phyloP scores from a whole-genome alignment of 2,113 vertebrate species.

The Camelus bactrianus region DNA sequence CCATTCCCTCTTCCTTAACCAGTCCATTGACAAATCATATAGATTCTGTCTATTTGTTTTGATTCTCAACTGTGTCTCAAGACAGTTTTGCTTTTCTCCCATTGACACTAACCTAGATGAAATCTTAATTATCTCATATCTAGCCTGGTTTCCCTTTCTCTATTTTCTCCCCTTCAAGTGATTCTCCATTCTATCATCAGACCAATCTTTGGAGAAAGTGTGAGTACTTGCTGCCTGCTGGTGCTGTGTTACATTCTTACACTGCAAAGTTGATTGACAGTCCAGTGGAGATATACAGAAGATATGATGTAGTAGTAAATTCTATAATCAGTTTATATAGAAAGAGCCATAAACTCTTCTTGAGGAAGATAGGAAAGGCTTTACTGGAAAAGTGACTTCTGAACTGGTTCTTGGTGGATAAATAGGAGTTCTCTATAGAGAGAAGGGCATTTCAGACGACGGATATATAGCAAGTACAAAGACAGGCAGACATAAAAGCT shows the following conservation, averaged over 20 bases:
- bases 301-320: not conserved
- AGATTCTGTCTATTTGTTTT: not conserved
- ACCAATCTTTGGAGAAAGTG: slow-evolving; percentile 14
- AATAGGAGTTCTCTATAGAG: not conserved
- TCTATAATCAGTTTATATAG: not conserved
- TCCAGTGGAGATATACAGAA: not conserved
- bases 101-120: not conserved
- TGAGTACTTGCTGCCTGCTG: not conserved
- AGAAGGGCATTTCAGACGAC: not conserved
- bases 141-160: not conserved
- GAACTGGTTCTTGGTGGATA: slow-evolving; percentile 1
- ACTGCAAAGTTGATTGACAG: not conserved
- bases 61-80: slow-evolving; percentile 4
- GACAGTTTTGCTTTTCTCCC: not conserved
- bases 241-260: not conserved
- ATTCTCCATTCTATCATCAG: not conserved
- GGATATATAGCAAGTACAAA: not conserved
- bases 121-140: slow-evolving; percentile 1
- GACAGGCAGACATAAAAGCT: not conserved
- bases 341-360: slow-evolving; percentile 20
- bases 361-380: not conserved
- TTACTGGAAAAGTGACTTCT: slow-evolving; percentile 32
- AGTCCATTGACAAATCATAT: not conserved
- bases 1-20: not conserved
- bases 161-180: not conserved